Conservation (phyloP, 2,113 vertebrate genomes). For the Semnopithecus entellus region DNA sequence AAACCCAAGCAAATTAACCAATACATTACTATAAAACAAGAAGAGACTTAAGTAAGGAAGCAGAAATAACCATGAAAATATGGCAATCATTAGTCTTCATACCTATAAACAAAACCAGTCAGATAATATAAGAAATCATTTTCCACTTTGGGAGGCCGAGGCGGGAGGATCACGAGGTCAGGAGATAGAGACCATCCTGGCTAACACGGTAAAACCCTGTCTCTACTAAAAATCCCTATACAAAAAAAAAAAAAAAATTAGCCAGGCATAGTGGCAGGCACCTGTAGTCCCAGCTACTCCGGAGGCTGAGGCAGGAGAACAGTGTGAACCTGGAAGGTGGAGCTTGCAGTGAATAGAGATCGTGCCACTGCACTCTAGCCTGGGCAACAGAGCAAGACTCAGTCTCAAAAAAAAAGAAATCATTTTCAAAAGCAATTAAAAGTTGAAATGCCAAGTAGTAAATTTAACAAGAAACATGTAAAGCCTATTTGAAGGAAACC, state of each 20-base stretch:
- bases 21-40: neutral
- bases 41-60: neutral
- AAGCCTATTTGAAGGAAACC: neutral
- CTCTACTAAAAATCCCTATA: too few relatives aligned
- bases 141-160: neutral
- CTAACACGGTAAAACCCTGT: too few relatives aligned
- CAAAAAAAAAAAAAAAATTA: too few relatives aligned
- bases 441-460: neutral
- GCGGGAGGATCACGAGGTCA: too few relatives aligned
- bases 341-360: too few relatives aligned
- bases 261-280: too few relatives aligned
- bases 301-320: too few relatives aligned
- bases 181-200: too few relatives aligned
- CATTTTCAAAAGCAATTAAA: slow-evolving; percentile 38
- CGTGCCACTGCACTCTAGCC: too few relatives aligned
- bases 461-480: neutral
- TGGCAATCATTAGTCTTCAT: neutral
- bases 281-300: too few relatives aligned
- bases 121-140: neutral
- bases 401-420: neutral
- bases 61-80: slow-evolving; percentile 28
- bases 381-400: too few relatives aligned
- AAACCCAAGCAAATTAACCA: neutral
- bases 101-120: neutral
- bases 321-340: too few relatives aligned